A percentile compares a stretch with the other conserved stretches of the same genome.
phyloP scores from a whole-genome alignment of 2,888 invertebrate species.

The Clusia tigrina region DNA sequence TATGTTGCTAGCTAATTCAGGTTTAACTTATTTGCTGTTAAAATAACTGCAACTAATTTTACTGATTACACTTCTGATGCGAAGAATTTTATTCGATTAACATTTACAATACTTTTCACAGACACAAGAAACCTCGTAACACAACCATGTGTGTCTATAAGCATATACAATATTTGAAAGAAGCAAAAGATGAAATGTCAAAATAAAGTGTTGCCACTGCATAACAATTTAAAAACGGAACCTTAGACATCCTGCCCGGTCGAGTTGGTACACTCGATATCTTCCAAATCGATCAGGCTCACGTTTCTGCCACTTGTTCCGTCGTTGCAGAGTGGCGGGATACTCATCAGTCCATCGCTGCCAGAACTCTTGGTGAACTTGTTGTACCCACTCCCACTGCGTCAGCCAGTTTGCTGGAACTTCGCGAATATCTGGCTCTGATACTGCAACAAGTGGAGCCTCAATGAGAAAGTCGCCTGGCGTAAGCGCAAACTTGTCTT shows the following conservation, averaged over 20 bases:
- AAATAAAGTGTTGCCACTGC: too few species aligned
- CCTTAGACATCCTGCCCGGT: conserved; percentile 32
- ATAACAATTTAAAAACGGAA: too few species aligned
- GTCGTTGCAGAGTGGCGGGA: conserved; percentile 14
- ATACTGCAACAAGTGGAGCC: conserved; percentile 16
- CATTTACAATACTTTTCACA: too few species aligned
- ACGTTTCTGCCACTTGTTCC: conserved; percentile 27
- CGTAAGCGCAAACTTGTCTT: conserved; percentile 28
- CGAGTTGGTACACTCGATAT: background rate
- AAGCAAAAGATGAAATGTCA: too few species aligned
- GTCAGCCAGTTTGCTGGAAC: conserved; percentile 27
- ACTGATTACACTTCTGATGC: too few species aligned
- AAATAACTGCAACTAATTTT: too few species aligned
- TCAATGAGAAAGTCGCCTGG: conserved; percentile 32
- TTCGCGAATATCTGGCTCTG: conserved; percentile 40
- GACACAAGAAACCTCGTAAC: too few species aligned
- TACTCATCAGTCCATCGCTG: conserved; percentile 25
- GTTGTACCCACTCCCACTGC: conserved; percentile 41
- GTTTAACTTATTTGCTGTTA: too few species aligned
- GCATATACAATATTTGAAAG: too few species aligned
- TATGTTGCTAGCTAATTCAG: too few species aligned
- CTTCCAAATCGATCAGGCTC: background rate
- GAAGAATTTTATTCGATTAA: too few species aligned
- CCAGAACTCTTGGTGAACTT: conserved; percentile 29
- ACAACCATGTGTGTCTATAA: too few species aligned